phyloP scores from a whole-genome alignment of 2,113 vertebrate genomes.

The Sphyrna mokarran region DNA sequence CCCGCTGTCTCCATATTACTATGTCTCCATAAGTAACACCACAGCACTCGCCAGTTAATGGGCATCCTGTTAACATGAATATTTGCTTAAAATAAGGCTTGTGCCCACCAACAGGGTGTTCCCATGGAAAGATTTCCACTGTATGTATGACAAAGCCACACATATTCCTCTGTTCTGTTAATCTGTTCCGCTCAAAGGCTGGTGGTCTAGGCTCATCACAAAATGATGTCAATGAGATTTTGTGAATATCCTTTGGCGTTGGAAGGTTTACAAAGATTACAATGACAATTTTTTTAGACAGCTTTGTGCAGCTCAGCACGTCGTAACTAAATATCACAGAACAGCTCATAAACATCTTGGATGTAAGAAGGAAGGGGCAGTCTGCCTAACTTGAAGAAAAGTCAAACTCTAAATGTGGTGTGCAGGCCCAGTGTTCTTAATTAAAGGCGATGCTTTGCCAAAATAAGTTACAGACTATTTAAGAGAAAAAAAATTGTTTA shows the following conservation, averaged over 20 bases:
- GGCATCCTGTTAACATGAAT: background rate
- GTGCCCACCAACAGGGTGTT: background rate
- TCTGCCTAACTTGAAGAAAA: constrained; percentile 19
- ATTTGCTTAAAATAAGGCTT: background rate
- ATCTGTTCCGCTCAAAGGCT: constrained; percentile 1
- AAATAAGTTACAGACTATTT: constrained; percentile 58
- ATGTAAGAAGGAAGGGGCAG: background rate
- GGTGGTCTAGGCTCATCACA: background rate
- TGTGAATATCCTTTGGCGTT: background rate
- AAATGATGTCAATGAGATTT: background rate
- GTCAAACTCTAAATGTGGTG: constrained; percentile 49
- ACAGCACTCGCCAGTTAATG: background rate
- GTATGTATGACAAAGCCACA: background rate
- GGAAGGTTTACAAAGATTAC: background rate
- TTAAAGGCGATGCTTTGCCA: constrained; percentile 72
- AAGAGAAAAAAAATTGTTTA: constrained; percentile 74
- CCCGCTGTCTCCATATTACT: constrained; percentile 14
- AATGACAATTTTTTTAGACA: background rate
- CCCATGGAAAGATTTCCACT: background rate
- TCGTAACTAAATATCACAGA: constrained; percentile 27
- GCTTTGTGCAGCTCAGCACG: background rate
- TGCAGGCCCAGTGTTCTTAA: constrained; percentile 64
- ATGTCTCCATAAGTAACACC: background rate
- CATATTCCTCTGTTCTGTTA: constrained; percentile 19
- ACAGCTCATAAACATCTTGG: constrained; percentile 33